Base-by-base conservation (phyloP, 2,113 vertebrate genomes). In the Pholis gunnellus region DNA sequence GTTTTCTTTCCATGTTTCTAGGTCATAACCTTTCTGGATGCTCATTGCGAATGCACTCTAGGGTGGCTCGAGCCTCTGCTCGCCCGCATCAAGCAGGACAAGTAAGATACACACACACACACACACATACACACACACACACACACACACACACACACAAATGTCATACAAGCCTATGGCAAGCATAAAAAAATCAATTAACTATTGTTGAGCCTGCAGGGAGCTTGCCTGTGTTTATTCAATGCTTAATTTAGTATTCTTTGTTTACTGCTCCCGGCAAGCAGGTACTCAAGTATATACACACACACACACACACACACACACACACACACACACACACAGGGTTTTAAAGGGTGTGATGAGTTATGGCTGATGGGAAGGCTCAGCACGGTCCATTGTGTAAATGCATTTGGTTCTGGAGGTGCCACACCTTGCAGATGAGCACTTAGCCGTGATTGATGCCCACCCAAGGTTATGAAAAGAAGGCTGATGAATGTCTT, bases 11-110 rank as follows among this genome's bases (percentile, higher is more conserved):
- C 14, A 3, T 87, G 67, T 74, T 76, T 61, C 11, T 34, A 94
- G 94, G 94, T 99, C 87, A 99, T 99, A 90, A 99, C 98, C 88
- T 99, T 99, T 90, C 93, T 99, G 90, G 98, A 99, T 74, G 98
- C 98, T 84, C 98, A 99, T 91, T 99, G 98, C 89, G 98, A 99
- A 94, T 99, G 98, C 90, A 99, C 98, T 50, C 95, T 95, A 81
- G 98, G 98, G 50, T 99, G 98, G 98, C 96, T 99, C 36, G 98
- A 99, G 85, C 98, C 98, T 79, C 95, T 99, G 77, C 95, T 99
- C 38, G 95, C 97, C 84, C 97, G 98, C 89, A 99, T 99, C 94
- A 98, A 96, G 93, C 94, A 96, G 72, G 97, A 99, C 96, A 98
- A 97, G 98, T 99, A 96, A 87, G 88, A 72, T 9, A 25, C 25